Evolutionary conservation across 2,888 invertebrate species (phyloP).

Genomic region (Zhuqinia jingwanae): DNA sequence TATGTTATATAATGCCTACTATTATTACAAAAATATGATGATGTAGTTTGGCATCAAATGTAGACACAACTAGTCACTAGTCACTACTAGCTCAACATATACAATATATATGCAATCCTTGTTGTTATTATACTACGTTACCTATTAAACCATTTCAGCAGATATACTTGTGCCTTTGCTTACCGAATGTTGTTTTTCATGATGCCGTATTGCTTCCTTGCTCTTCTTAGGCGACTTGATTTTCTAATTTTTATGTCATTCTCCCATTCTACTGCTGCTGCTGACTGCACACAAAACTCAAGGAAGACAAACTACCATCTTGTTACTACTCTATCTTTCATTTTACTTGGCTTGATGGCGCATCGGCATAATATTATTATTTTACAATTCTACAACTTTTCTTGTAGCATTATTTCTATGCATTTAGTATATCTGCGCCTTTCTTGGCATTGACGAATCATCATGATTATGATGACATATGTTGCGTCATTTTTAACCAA

Average conservation of each 20-base stretch:
- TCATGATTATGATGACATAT: slow-evolving; percentile 43
- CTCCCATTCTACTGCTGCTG: slow-evolving; percentile 4
- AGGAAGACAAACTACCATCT: slow-evolving; percentile 25
- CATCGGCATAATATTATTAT: too few relatives aligned
- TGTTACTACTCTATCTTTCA: too few relatives aligned
- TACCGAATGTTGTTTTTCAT: slow-evolving; percentile 44
- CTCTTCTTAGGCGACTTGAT: slow-evolving; percentile 30
- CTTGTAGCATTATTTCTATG: too few relatives aligned
- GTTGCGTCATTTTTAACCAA: slow-evolving; percentile 49
- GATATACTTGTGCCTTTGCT: background rate
- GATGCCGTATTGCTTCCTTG: background rate
- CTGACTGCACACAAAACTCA: slow-evolving; percentile 25
- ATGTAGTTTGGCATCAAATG: slow-evolving; percentile 27
- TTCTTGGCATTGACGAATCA: slow-evolving; percentile 40
- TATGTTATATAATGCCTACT: slow-evolving; percentile 49
- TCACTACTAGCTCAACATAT: too few relatives aligned
- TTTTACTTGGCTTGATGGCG: background rate
- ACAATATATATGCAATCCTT: background rate
- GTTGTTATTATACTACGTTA: background rate
- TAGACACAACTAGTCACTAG: background rate
- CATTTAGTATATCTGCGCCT: slow-evolving; percentile 2
- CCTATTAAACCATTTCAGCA: background rate
- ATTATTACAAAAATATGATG: background rate
- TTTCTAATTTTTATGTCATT: slow-evolving; percentile 55
- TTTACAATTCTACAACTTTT: too few relatives aligned